Percentiles rank a stretch among this genome's conserved stretches.
phyloP scores from a whole-genome alignment of 2,888 invertebrate species.

The Baronia brevicornis region DNA sequence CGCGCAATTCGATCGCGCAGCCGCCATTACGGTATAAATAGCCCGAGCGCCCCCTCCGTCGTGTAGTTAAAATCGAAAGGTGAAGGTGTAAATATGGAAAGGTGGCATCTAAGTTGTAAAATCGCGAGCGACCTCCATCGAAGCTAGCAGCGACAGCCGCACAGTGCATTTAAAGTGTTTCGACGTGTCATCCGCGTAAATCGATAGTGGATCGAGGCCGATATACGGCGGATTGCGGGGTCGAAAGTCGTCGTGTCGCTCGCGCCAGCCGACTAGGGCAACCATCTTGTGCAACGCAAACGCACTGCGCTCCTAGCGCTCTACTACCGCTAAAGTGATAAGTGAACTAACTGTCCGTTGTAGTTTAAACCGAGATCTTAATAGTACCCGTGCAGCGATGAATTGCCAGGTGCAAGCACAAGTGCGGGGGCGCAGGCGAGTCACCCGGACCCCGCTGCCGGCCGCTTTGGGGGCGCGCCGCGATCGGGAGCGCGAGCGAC shows the following conservation, averaged over 20 bases:
- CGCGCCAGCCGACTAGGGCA: slow-evolving; percentile 37
- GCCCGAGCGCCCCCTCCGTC: slow-evolving; percentile 51
- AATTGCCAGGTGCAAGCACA: slow-evolving; percentile 42
- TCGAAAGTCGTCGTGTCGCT: slow-evolving; percentile 23
- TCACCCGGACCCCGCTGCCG: slow-evolving; percentile 35
- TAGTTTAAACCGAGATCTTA: slow-evolving; percentile 23
- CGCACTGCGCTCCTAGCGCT: slow-evolving; percentile 37
- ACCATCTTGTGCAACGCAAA: slow-evolving; percentile 52
- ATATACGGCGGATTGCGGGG: slow-evolving; percentile 37
- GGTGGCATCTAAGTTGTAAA: slow-evolving; percentile 65
- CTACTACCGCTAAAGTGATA: slow-evolving; percentile 43
- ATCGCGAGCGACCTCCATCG: slow-evolving; percentile 63
- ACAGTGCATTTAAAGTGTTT: slow-evolving; percentile 57
- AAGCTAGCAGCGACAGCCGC: slow-evolving; percentile 71
- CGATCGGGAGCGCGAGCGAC: slow-evolving; percentile 28
- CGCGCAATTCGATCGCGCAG: slow-evolving; percentile 52
- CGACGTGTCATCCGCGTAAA: slow-evolving; percentile 69
- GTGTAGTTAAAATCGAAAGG: slow-evolving; percentile 72
- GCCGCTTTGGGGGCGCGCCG: slow-evolving; percentile 29
- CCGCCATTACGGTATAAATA: slow-evolving; percentile 60
- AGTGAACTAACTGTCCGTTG: slow-evolving; percentile 40
- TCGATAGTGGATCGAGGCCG: slow-evolving; percentile 67
- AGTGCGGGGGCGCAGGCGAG: slow-evolving; percentile 41
- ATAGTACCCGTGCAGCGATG: slow-evolving; percentile 31
- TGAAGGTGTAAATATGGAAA: slow-evolving; percentile 70